These are phyloP conservation scores for Phoxinus phoxinus DNA, from an alignment of 2,113 vertebrate species.

Conservation along the genomic window DNA sequence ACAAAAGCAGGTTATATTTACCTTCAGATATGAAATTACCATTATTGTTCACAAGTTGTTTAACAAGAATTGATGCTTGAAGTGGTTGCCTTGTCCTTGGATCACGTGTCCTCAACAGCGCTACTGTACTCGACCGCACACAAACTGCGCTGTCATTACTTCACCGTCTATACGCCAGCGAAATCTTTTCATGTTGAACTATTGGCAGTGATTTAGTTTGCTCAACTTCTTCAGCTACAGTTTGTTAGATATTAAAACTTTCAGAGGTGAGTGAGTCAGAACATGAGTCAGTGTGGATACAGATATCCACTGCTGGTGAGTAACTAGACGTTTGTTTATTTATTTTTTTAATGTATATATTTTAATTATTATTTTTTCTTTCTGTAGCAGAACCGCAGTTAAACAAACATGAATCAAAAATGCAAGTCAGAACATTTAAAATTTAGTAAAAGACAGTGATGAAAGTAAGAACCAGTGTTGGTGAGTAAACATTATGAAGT, in stretches of 20 bases:
- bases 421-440: neutral
- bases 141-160: constrained; percentile 7
- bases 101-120: neutral
- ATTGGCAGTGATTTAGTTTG: neutral
- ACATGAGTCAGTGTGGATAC: neutral
- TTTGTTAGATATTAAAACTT: neutral
- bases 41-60: constrained; percentile 34
- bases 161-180: neutral
- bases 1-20: constrained; percentile 37
- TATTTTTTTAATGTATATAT: neutral
- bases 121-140: neutral
- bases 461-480: neutral
- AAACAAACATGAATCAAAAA: neutral
- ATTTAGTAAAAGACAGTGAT: neutral
- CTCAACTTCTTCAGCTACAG: constrained; percentile 22
- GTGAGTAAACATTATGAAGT: neutral
- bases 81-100: constrained; percentile 18
- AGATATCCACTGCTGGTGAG: neutral
- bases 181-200: constrained; percentile 20
- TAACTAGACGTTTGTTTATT: neutral
- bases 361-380: neutral
- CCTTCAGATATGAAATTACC: constrained; percentile 3
- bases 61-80: constrained; percentile 19
- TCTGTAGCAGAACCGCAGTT: neutral
- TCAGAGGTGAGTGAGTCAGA: constrained; percentile 17